These are phyloP conservation scores for Hydropotes inermis DNA, from an alignment of 2,113 vertebrate genomes.

Conservation along the genomic window DNA sequence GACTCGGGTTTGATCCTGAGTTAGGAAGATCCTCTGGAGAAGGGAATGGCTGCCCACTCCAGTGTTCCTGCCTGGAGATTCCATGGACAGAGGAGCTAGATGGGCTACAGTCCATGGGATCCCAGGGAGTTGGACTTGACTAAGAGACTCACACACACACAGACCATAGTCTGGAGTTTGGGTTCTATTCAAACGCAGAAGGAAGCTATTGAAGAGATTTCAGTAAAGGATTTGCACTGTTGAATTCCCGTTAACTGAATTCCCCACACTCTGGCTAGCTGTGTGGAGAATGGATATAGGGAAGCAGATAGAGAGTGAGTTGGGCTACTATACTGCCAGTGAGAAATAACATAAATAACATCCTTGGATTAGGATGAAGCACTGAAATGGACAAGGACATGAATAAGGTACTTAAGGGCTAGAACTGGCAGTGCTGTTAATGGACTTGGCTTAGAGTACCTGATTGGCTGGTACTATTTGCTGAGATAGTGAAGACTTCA, in stretches of 20 bases:
- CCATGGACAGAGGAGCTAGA: neutral
- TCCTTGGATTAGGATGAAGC: neutral
- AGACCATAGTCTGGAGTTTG: neutral
- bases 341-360: neutral
- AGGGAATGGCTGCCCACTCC: neutral
- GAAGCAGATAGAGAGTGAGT: neutral
- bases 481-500: neutral
- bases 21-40: neutral
- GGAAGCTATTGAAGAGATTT: slow-evolving; percentile 21
- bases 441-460: neutral
- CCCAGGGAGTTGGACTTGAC: neutral
- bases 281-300: neutral
- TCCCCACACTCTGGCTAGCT: neutral
- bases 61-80: neutral
- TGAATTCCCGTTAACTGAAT: neutral
- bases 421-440: neutral
- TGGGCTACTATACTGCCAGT: neutral
- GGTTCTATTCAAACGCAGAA: slow-evolving; percentile 7
- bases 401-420: neutral
- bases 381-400: neutral
- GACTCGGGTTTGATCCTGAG: neutral
- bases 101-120: neutral
- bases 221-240: neutral
- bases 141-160: neutral
- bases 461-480: neutral